Conservation (phyloP, 2,113 vertebrate genomes). For the Zootoca vivipara region DNA sequence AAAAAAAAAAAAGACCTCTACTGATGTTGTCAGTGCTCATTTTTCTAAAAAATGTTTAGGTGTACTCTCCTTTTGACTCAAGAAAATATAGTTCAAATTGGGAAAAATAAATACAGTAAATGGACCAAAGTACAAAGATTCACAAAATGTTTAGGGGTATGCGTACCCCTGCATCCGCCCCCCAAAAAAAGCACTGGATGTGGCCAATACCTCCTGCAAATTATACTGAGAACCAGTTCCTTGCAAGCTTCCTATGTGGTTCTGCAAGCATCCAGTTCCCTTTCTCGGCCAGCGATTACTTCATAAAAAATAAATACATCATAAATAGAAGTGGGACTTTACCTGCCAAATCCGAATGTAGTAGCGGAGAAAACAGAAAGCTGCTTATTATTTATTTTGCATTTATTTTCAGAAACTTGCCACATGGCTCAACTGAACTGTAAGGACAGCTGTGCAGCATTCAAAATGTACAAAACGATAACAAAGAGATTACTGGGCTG, state of each 20-base stretch:
- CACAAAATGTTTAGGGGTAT: too few relatives aligned
- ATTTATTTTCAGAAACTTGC: neutral
- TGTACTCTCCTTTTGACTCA: too few relatives aligned
- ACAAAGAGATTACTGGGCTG: neutral
- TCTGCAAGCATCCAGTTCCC: neutral
- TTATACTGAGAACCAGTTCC: too few relatives aligned
- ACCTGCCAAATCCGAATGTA: conserved; percentile 19
- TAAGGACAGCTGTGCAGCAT: neutral
- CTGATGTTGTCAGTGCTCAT: neutral
- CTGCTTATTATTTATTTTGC: neutral
- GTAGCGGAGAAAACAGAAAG: conserved; percentile 39
- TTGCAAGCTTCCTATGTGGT: neutral
- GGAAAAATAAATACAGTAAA: too few relatives aligned
- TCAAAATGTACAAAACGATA: neutral
- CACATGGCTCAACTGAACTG: neutral
- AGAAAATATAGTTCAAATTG: too few relatives aligned
- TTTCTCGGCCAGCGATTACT: neutral
- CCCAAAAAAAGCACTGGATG: too few relatives aligned
- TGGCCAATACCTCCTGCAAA: neutral
- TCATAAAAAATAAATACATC: neutral
- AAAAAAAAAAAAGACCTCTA: too few relatives aligned
- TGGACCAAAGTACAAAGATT: too few relatives aligned
- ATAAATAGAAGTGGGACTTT: neutral
- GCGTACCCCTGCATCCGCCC: too few relatives aligned
- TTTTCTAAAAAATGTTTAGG: too few relatives aligned